phyloP scores from a whole-genome alignment of 2,888 invertebrate species.

The Exocentrus adspersus region DNA sequence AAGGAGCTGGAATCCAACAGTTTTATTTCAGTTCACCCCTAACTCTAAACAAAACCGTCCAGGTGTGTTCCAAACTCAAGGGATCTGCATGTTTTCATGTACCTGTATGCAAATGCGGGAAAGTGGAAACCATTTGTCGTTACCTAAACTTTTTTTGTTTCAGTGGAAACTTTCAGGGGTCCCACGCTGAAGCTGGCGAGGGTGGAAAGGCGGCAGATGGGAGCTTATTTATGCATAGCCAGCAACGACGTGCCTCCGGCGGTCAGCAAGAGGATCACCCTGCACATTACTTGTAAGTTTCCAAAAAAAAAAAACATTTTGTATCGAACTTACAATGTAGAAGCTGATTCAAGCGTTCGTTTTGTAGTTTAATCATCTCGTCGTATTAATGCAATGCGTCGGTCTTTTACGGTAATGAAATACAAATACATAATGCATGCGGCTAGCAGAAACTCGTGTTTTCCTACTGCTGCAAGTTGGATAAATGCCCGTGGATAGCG shows the following conservation, averaged over 20 bases:
- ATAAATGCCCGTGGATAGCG: neutral
- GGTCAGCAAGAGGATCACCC: slow-evolving; percentile 76
- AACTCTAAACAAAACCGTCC: too few species aligned
- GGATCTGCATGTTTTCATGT: neutral
- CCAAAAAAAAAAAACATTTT: too few species aligned
- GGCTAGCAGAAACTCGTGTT: neutral
- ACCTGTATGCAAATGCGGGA: slow-evolving; percentile 9
- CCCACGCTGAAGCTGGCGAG: slow-evolving; percentile 67
- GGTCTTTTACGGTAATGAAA: too few species aligned
- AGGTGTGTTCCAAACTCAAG: neutral
- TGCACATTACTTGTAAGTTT: slow-evolving; percentile 81
- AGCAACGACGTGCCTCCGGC: slow-evolving; percentile 72
- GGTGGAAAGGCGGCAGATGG: slow-evolving; percentile 71
- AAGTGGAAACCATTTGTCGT: neutral
- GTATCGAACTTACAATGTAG: too few species aligned
- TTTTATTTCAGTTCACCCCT: too few species aligned
- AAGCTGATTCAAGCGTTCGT: too few species aligned
- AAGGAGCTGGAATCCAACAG: too few species aligned
- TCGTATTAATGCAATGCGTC: too few species aligned
- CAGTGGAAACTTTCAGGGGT: slow-evolving; percentile 67
- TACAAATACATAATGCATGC: neutral
- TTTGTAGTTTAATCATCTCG: too few species aligned
- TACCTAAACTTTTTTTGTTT: slow-evolving; percentile 45
- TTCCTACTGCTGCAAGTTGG: neutral
- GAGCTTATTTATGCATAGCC: slow-evolving; percentile 72